Evolutionary conservation across 2,113 vertebrate genomes (phyloP), one percentile per base, ranked within the genome.

Genomic region (Xiphophorus hellerii): DNA sequence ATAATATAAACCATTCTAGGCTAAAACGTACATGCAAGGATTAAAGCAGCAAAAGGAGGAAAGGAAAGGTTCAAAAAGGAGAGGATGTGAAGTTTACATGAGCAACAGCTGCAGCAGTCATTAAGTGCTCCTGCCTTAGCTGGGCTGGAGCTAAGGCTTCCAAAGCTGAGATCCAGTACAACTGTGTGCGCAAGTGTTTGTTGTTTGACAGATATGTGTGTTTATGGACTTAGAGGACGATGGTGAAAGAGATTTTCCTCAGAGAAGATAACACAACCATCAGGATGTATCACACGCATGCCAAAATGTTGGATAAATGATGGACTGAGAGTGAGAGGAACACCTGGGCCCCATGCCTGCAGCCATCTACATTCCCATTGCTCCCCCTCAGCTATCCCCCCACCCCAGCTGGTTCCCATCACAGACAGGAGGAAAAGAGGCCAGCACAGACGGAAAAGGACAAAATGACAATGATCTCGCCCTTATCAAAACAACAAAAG

Each of bases 61-160:
- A 20, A 48, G 44, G 17, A 48, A 20, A 48, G 44, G 44, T 48
- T 20, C 44, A 48, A 48, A 28, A 48, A 48, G 4, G 44, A 48
- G 44, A 48, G 44, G 44, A 48, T 20, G 5, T 48, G 17, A 42
- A 78, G 87, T 90, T 93, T 90, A 93, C 90, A 92, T 76, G 87
- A 91, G 78, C 82, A 92, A 74, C 94, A 95, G 94, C 93, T 95
- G 93, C 82, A 91, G 73, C 62, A 83, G 80, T 91, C 89, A 83
- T 94, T 93, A 94, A 83, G 82, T 77, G 75, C 75, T 85, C 84
- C 83, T 79, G 81, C 81, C 70, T 17, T 69, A 85, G 81, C 76
- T 33, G 39, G 73, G 82, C 85, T 63, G 76, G 82, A 77, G 81
- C 66, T 78, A 63, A 37, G 35, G 10, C 35, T 37, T 61, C 76